Evolutionary conservation across 2,888 invertebrate genomes (phyloP).

Genomic region (Dicyrtomina minuta): DNA sequence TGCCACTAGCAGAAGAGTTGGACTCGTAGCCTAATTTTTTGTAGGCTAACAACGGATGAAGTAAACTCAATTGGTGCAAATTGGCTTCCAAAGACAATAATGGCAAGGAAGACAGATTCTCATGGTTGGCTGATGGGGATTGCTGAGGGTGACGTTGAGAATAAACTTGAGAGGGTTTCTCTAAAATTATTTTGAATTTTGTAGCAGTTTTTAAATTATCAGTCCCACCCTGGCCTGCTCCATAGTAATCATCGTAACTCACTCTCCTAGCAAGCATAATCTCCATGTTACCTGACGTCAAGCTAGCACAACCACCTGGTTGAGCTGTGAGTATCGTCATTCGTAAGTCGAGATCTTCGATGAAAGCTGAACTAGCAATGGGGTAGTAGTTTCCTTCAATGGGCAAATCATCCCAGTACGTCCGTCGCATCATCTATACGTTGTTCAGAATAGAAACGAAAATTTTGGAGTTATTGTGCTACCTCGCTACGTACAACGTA

Average conservation of each 20-base stretch:
- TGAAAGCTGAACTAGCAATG: constrained; percentile 80
- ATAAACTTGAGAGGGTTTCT: constrained; percentile 56
- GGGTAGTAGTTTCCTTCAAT: constrained; percentile 97
- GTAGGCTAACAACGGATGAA: not conserved
- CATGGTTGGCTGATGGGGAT: not conserved
- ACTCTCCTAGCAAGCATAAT: not conserved
- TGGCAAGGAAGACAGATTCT: not conserved
- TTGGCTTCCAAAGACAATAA: no score
- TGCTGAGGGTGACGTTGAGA: not conserved
- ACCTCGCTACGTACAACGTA: no score
- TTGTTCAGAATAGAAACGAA: no score
- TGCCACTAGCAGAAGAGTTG: no score
- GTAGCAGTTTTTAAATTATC: constrained; percentile 88
- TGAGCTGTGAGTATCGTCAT: constrained; percentile 77
- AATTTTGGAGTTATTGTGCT: no score
- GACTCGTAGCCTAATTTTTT: no score
- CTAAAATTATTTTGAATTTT: constrained; percentile 75
- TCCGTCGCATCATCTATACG: constrained; percentile 74
- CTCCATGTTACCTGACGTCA: constrained; percentile 74
- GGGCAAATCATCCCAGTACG: constrained; percentile 81
- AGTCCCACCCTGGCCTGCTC: constrained; percentile 82
- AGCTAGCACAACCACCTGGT: constrained; percentile 81
- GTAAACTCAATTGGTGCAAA: not conserved
- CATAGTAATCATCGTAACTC: constrained; percentile 60
- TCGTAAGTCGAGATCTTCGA: constrained; percentile 72